Evolutionary conservation across 1,140 invertebrate species (phyloP), one percentile per base, ranked within the genome.

Genomic region (Phthorimaea operculella): DNA sequence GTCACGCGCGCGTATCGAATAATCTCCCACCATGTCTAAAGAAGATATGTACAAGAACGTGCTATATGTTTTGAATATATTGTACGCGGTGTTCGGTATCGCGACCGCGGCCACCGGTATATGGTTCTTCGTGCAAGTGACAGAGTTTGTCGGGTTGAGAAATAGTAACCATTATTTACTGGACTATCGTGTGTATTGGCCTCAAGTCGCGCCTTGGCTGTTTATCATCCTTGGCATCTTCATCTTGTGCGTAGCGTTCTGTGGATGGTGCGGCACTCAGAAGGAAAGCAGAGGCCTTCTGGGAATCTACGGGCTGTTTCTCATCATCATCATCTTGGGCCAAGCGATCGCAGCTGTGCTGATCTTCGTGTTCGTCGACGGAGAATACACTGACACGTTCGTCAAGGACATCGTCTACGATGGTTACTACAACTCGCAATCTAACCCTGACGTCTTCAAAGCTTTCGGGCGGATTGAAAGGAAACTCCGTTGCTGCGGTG

Each of bases 351-450:
- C 79, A 0, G 79, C 82, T 0, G 70, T 72, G 8, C 55, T 85
- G 50, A 80, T 85, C 57, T 83, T 85, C 59, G 79, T 85, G 21
- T 85, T 70, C 56, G 82, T 85, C 1, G 79, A 85, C 14, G 77
- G 79, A 0, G 82, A 85, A 54, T 72, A 80, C 21, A 85, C 82
- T 0, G 82, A 85, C 48, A 62, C 63, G 33, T 85, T 85, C 52
- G 76, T 85, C 17, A 85, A 85, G 61, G 82, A 85, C 42, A 83
- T 78, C 1, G 79, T 85, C 1, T 85, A 85, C 57, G 82, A 85
- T 51, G 82, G 79, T 51, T 85, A 81, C 59, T 82, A 83, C 62
- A 83, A 85, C 51, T 77, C 79, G 0, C 79, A 85, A 45, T 76
- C 77, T 1, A 81, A 85, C 55, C 79, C 74, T 33, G 79, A 83